Evolutionary conservation across 2,888 invertebrate genomes (phyloP).

Genomic region (Macrophya annulata): DNA sequence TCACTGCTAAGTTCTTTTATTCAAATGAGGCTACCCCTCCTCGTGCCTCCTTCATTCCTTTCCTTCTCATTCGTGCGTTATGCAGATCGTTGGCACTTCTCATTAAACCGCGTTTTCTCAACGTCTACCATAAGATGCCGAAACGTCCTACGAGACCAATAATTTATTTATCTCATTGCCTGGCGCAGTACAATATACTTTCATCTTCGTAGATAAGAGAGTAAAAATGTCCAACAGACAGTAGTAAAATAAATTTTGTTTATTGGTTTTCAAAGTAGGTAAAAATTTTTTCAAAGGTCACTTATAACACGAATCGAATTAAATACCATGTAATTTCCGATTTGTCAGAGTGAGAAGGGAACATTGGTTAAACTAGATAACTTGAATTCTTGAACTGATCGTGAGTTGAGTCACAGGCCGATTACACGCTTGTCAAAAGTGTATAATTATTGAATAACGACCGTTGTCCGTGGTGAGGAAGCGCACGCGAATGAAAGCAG

Average conservation of each 20-base stretch:
- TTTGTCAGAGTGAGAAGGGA: background rate
- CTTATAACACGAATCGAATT: background rate
- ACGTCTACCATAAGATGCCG: constrained; percentile 18
- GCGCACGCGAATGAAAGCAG: constrained; percentile 1
- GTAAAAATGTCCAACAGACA: background rate
- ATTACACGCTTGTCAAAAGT: constrained; percentile 36
- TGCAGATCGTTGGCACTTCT: constrained; percentile 67
- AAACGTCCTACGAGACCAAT: constrained; percentile 41
- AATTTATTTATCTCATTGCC: constrained; percentile 38
- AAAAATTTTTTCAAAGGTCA: background rate
- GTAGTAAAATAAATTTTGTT: background rate
- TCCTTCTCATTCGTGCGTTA: constrained; percentile 71
- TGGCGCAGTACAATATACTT: background rate
- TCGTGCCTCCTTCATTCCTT: constrained; percentile 70
- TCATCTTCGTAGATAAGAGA: background rate
- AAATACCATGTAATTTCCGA: background rate
- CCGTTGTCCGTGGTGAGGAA: constrained; percentile 11
- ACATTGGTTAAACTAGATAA: background rate
- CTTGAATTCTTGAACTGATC: background rate
- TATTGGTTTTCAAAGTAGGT: background rate
- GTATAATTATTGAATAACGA: constrained; percentile 28
- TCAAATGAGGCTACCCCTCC: constrained; percentile 70
- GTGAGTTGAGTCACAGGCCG: background rate
- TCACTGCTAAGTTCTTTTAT: constrained; percentile 68
- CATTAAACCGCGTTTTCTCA: constrained; percentile 33